Base-by-base conservation (phyloP, 2,888 invertebrate species). In the Chironomus riparius region DNA sequence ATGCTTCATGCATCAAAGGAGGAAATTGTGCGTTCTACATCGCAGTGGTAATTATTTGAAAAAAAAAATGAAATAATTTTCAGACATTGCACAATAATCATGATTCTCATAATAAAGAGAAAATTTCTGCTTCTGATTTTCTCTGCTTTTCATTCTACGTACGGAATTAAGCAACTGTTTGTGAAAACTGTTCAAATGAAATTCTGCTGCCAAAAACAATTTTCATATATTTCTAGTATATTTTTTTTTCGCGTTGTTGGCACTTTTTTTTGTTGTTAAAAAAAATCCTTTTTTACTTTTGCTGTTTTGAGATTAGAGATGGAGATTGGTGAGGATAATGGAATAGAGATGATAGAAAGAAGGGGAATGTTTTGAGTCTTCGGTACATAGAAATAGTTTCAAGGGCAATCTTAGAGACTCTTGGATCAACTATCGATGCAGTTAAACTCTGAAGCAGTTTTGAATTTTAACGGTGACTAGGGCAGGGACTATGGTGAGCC, bases 131-230 rank as follows among this genome's bases (percentile, higher is more conserved):
- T 28, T 24, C 65, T 65, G 22, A 15, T n/a, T 15, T 13, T 69
- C 10, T 22, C 2, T 69, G 10, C 15, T 69, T 3, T 38, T 68
- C 38, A n/a, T 28, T 22, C 22, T 24, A 65, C 21, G 18, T n/a
- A 56, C 4, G 56, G 3, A n/a, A 18, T 56, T 56, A 18, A 18
- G n/a, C 56, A 15, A 18, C 5, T 24, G 65, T 56, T 65, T 65
- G 21, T 13, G 38, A 47, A 50, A 50, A 38, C 10, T 65, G 22
- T 4, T 18, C 22, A 28, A 68, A 68, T 28, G n/a, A 38, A 68
- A 68, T 38, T 56, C 1, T 68, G 61, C 62, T 72, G 72, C 62
- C 72, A 72, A 72, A 62, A 72, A 72, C 72, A 72, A 62, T 72
- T 72, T 72, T 18, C 72, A 61, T 28, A 56, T 18, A 18, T 56